Evolutionary conservation across 1,140 invertebrate genomes (phyloP).

Genomic region (Leptoteleia sp.): DNA sequence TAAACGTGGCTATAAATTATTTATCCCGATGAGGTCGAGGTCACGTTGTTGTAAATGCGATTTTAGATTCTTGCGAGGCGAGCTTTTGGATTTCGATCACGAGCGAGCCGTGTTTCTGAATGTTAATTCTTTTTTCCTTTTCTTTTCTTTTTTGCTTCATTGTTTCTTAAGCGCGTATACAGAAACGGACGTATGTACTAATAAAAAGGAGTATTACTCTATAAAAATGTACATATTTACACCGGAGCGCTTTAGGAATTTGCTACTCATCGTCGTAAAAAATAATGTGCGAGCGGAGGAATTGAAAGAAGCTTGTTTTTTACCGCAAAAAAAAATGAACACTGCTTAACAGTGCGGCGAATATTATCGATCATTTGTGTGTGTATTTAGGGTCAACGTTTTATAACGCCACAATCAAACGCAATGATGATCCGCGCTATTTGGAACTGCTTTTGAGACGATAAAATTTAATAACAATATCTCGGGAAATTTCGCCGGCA

Average conservation of each 20-base stretch:
- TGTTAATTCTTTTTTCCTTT: conserved; percentile 59
- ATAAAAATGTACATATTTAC: conserved; percentile 46
- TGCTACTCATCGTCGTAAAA: conserved; percentile 15
- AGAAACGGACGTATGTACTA: conserved; percentile 25
- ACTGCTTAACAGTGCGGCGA: too few relatives aligned
- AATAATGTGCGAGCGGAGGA: conserved; percentile 2
- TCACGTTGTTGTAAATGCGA: conserved; percentile 59
- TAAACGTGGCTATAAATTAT: conserved; percentile 67
- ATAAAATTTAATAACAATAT: conserved; percentile 18
- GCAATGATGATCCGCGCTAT: background rate
- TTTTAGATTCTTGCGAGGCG: conserved; percentile 52
- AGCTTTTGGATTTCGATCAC: conserved; percentile 63
- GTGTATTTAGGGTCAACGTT: too few relatives aligned
- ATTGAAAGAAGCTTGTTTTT: conserved; percentile 1
- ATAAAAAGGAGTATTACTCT: conserved; percentile 39
- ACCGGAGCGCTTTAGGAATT: conserved; percentile 15
- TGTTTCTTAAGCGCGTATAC: conserved; percentile 47
- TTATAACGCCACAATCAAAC: too few relatives aligned
- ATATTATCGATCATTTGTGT: too few relatives aligned
- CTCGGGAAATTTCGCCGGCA: conserved; percentile 9
- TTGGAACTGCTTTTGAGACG: background rate
- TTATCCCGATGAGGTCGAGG: conserved; percentile 61
- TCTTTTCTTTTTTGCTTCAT: too few relatives aligned
- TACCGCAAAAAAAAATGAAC: background rate
- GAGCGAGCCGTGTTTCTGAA: conserved; percentile 44